Base-by-base conservation (phyloP, 2,888 invertebrate genomes). In the Timandra comae region DNA sequence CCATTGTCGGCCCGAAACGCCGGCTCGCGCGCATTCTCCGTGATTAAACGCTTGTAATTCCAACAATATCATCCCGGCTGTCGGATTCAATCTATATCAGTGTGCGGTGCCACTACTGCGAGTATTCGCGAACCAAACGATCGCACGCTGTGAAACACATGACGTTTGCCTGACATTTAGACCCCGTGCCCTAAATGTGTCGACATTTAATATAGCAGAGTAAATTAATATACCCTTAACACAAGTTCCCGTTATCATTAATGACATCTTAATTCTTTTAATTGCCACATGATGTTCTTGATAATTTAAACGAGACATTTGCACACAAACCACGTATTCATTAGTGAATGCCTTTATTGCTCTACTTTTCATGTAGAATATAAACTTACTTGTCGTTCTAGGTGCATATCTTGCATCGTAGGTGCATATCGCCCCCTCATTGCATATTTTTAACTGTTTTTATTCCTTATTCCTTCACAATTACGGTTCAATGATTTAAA, bases 11-110 rank as follows among this genome's bases (percentile, higher is more conserved):
- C 49, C 60, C 57, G 65, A 65, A 59, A 37, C 43, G 59, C 62
- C 60, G 46, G 56, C 68, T 62, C 68, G 69, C 65, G 74, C 73
- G 65, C 73, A 67, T 75, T 74, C 76, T 64, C 67, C 68, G 59
- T 73, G 75, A 82, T 82, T 81, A 79, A 80, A 81, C 76, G 82
- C 79, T 80, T 79, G 73, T 80, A 81, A 82, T 82, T 81, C 79
- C 78, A 70, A 80, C 71, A 80, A 77, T 84, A 80, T 79, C 77
- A 73, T 75, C 65, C 62, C 56, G 58, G 54, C 77, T 70, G 75
- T 77, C 76, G 60, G 66, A 75, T 76, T 75, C 75, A 72, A 81
- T 82, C 77, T 74, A 57, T 63, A 56, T 56, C 10, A 9, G 7
- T 6, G 54, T 44, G 49, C 46, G 55, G 52, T 53, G 12, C 3